A percentile compares a stretch with the other conserved stretches of the same genome.
These are phyloP conservation scores for Sarcoramphus papa DNA, from an alignment of 2,797 vertebrate species.

Conservation along the genomic window DNA sequence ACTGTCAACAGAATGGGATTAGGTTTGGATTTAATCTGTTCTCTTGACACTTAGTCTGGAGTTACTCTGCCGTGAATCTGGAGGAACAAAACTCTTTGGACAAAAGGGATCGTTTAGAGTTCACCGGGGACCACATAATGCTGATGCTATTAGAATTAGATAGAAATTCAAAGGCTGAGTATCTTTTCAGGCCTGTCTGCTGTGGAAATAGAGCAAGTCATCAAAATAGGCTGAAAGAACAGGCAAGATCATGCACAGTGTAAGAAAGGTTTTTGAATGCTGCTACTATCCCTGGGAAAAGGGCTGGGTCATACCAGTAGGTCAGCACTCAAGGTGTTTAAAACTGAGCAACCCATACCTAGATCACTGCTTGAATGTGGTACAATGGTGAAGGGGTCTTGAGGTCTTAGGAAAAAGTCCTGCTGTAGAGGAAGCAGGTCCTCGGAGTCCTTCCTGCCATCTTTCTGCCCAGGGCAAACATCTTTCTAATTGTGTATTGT, in stretches of 20 bases:
- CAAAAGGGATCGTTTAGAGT: neutral
- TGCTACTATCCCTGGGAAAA: neutral
- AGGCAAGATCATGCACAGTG: neutral
- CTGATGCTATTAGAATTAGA: neutral
- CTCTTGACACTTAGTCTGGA: neutral
- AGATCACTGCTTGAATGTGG: fast-evolving
- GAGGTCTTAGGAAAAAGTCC: neutral
- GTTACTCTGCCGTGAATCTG: neutral
- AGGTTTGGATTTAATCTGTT: neutral
- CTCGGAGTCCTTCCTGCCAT: neutral
- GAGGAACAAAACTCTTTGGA: neutral
- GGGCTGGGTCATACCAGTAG: too few relatives aligned
- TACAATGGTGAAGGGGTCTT: fast-evolving
- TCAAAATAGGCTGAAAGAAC: neutral
- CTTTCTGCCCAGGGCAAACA: neutral
- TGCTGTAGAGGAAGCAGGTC: neutral
- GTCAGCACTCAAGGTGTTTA: neutral
- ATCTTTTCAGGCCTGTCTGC: neutral
- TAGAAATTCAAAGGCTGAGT: neutral
- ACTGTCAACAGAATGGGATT: neutral
- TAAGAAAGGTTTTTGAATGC: neutral
- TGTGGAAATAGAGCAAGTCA: neutral
- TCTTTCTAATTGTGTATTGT: fast-evolving
- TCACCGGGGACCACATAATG: neutral
- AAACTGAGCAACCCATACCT: neutral